phyloP scores from a whole-genome alignment of 2,888 invertebrate genomes.

The Gibbula magus region DNA sequence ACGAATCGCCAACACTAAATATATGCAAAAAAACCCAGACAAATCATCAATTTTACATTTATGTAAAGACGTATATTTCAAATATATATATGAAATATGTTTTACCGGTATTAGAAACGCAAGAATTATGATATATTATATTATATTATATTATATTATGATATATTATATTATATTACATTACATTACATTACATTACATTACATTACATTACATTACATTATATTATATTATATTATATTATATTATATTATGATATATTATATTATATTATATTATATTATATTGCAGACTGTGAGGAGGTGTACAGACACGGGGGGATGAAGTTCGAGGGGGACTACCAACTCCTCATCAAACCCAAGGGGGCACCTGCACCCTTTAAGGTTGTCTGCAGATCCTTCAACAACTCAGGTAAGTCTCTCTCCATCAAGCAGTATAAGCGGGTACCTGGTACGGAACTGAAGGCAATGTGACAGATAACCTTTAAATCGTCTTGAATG shows the following conservation, averaged over 20 bases:
- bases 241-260: conserved; percentile 20
- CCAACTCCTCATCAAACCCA: conserved; percentile 67
- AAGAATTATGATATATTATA: conserved; percentile 19
- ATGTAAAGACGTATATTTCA: no score
- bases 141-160: conserved; percentile 5
- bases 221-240: conserved; percentile 30
- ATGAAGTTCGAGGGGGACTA: conserved; percentile 68
- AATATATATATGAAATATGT: no score
- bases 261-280: conserved; percentile 25
- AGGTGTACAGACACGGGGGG: conserved; percentile 65
- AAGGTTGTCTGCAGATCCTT: conserved; percentile 65
- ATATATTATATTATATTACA: conserved; percentile 27
- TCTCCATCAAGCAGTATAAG: no score
- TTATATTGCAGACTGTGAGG: conserved; percentile 67
- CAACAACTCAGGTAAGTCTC: conserved; percentile 60
- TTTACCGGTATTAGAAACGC: no score
- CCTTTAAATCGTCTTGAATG: no score
- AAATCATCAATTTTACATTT: no score
- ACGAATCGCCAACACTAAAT: no score
- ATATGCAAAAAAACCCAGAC: no score
- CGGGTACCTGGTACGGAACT: no score
- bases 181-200: conserved; percentile 25
- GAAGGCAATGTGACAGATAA: no score
- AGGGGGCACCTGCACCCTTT: conserved; percentile 57
- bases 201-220: conserved; percentile 28